Evolutionary conservation across 2,113 vertebrate genomes (phyloP).

Genomic region (Perccottus glenii): DNA sequence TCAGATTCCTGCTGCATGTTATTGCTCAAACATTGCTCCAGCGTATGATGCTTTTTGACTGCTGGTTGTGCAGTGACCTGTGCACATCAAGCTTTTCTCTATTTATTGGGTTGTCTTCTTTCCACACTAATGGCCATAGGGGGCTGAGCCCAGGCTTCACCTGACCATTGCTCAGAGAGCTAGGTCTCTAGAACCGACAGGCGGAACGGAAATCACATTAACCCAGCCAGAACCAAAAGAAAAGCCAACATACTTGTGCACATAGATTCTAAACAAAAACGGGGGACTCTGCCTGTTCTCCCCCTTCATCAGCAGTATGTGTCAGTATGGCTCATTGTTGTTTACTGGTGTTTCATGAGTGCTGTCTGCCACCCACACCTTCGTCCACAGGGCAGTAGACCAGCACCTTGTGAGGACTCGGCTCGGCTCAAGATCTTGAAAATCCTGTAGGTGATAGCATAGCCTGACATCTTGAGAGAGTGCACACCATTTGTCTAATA

Average conservation of each 20-base stretch:
- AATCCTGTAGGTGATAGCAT: constrained; percentile 36
- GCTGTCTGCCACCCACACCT: constrained; percentile 75
- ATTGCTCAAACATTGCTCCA: constrained; percentile 63
- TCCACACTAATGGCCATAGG: constrained; percentile 82
- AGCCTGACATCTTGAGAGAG: constrained; percentile 44
- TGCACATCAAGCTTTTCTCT: constrained; percentile 77
- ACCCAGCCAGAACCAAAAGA: constrained; percentile 74
- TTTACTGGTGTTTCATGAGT: constrained; percentile 68
- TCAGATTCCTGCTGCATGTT: constrained; percentile 61
- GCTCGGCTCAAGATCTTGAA: constrained; percentile 41
- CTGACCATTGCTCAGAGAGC: constrained; percentile 80
- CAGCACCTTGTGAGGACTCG: constrained; percentile 49
- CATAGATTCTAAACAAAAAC: constrained; percentile 70
- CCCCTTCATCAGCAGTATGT: constrained; percentile 71
- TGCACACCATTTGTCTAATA: constrained; percentile 22
- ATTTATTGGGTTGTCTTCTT: constrained; percentile 81
- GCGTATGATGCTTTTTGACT: constrained; percentile 77
- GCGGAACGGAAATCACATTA: constrained; percentile 83
- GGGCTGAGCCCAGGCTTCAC: constrained; percentile 77
- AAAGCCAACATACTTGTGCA: constrained; percentile 56
- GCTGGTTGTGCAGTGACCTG: constrained; percentile 83
- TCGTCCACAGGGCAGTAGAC: constrained; percentile 53
- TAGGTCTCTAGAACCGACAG: constrained; percentile 78
- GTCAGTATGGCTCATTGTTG: constrained; percentile 75
- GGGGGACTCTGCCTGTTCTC: constrained; percentile 57